Evolutionary conservation across 2,113 vertebrate genomes (phyloP).

Genomic region (Elgaria multicarinata): DNA sequence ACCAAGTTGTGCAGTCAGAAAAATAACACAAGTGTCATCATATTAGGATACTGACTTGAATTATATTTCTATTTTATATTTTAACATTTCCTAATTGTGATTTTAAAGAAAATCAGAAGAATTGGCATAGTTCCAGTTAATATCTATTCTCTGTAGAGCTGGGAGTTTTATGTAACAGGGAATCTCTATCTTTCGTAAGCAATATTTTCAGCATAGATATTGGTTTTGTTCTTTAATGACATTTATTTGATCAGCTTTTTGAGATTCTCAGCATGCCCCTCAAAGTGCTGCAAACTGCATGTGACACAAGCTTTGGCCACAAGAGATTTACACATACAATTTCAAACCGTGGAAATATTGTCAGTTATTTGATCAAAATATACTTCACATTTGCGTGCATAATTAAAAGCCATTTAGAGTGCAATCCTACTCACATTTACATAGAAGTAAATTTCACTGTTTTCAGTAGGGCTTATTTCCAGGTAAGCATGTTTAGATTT

Average conservation of each 20-base stretch:
- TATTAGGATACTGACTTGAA: background rate
- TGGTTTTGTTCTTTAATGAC: constrained; percentile 29
- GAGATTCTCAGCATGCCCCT: constrained; percentile 22
- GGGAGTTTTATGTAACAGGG: constrained; percentile 18
- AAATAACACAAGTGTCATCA: background rate
- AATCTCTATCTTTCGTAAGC: constrained; percentile 45
- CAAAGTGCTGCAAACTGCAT: background rate
- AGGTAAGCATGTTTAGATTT: no score
- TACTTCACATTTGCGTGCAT: background rate
- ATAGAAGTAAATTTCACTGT: background rate
- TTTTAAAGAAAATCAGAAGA: background rate
- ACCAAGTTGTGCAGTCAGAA: background rate
- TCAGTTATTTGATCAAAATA: background rate
- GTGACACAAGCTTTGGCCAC: background rate
- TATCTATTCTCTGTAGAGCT: background rate
- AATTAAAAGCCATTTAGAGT: constrained; percentile 9
- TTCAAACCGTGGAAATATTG: background rate
- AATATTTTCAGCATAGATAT: constrained; percentile 45
- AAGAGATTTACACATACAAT: background rate
- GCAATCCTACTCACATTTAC: background rate
- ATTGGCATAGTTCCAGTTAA: constrained; percentile 39
- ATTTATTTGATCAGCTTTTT: constrained; percentile 45
- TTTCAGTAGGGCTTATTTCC: no score
- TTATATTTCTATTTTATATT: constrained; percentile 6
- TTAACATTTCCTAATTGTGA: constrained; percentile 3